Conservation (phyloP, 2,888 invertebrate species). For the Resseliella maxima region DNA sequence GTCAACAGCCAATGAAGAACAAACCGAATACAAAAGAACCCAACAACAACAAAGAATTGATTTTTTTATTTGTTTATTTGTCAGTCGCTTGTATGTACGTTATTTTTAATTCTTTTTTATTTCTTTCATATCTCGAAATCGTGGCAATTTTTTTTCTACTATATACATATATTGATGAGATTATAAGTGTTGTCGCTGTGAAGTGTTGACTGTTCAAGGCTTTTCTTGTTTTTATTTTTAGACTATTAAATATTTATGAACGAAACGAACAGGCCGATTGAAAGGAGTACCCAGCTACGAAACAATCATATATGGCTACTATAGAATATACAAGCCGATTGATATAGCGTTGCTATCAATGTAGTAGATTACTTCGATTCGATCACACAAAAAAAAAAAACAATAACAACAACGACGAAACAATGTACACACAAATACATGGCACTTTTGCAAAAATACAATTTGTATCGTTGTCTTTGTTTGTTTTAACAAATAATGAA, state of each 20-base stretch:
- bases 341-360: background rate
- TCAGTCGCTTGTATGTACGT: background rate
- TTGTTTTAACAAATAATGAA: too few relatives aligned
- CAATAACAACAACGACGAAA: background rate
- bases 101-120: background rate
- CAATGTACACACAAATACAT: background rate
- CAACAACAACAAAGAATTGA: too few relatives aligned
- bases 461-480: background rate
- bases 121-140: constrained; percentile 7
- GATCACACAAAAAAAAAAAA: background rate
- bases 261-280: background rate
- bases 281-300: constrained; percentile 1
- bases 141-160: background rate
- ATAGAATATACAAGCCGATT: background rate
- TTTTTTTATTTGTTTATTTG: background rate
- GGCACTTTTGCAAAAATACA: background rate
- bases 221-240: constrained; percentile 53
- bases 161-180: background rate
- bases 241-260: constrained; percentile 43
- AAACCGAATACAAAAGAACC: background rate
- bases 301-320: background rate
- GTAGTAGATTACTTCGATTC: background rate
- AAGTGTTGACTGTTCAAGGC: constrained; percentile 14
- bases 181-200: background rate
- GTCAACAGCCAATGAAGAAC: background rate